Percentiles rank a stretch among this genome's conserved stretches.
These are phyloP conservation scores for Trichechus manatus DNA, from an alignment of 2,113 vertebrate species.

Conservation along the genomic window DNA sequence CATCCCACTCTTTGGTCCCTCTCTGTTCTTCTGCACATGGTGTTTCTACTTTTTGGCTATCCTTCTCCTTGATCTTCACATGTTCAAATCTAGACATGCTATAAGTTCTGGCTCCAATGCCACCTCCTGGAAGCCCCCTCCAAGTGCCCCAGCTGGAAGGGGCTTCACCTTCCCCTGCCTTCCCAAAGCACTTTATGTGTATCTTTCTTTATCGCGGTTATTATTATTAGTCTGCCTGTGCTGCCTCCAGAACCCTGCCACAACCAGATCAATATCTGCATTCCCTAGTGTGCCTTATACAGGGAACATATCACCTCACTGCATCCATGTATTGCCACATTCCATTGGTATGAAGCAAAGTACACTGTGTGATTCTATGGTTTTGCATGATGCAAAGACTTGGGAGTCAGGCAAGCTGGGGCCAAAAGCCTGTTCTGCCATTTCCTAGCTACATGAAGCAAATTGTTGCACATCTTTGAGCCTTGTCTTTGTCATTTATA, in stretches of 20 bases:
- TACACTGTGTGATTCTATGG: accelerated
- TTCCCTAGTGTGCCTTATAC: background rate
- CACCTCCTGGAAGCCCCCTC: background rate
- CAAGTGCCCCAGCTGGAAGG: background rate
- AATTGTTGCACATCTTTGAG: background rate
- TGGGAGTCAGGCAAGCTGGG: background rate
- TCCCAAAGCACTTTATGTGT: background rate
- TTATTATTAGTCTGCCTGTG: background rate
- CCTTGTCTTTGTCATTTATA: background rate
- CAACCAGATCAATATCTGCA: background rate
- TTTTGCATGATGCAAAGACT: background rate
- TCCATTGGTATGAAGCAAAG: background rate
- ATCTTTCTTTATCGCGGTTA: background rate
- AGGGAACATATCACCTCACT: background rate
- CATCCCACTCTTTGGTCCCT: accelerated
- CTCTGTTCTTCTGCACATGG: background rate
- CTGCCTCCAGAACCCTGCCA: background rate
- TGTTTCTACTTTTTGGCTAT: background rate
- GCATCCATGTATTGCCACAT: background rate
- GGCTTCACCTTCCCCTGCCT: background rate
- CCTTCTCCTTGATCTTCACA: background rate
- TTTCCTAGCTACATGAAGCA: background rate
- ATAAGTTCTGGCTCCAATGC: background rate
- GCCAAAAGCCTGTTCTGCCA: background rate
- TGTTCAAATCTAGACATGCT: background rate